Base-by-base conservation (phyloP, 2,888 invertebrate species). In the Drosophila pseudotakahashii region DNA sequence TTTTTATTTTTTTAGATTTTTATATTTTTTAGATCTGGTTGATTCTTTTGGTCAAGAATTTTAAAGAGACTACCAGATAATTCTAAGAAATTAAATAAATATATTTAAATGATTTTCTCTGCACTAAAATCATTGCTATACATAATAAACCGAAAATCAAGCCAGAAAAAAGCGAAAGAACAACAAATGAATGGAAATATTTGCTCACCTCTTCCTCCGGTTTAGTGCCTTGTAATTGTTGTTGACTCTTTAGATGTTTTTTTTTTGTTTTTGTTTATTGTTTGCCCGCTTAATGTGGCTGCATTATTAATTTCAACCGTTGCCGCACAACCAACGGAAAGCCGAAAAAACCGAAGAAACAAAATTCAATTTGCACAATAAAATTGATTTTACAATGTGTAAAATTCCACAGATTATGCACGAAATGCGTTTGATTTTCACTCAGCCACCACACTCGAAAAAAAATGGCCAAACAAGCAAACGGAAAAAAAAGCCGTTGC, bases 401-500 rank as follows among this genome's bases (percentile, higher is more conserved):
- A 32, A 59, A 55, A 61, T 51, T 80, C 36, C 44, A 64, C 64
- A 39, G 73, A 66, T 72, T 67, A 81, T 66, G 55, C 80, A 72
- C 66, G 41, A 71, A 71, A 48, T 48, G 48, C 53, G 53, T 41
- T 53, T 41, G 26, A 19, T 32, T 59, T 54, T 51, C 75, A 77
- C 72, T 75, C 73, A 36, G 50, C 37, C 42, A 44, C 44, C 32
- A 45, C 48, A 69, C 62, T 63, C 34, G 16, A 41, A 74, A 73
- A 73, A 68, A 73, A 73, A 61, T 41, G 23, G 3, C 39, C 10
- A 26, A 14, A 23, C 6, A 39, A 57, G 39, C 36, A 44, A 66
- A n/a, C n/a, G n/a, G n/a, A n/a, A n/a, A n/a, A n/a, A n/a, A n/a
- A 75, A 81, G 59, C 79, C 88, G 88, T 85, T 88, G 77, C 73